Evolutionary conservation across 1,140 invertebrate genomes (phyloP).

Genomic region (Oncopeltus fasciatus): DNA sequence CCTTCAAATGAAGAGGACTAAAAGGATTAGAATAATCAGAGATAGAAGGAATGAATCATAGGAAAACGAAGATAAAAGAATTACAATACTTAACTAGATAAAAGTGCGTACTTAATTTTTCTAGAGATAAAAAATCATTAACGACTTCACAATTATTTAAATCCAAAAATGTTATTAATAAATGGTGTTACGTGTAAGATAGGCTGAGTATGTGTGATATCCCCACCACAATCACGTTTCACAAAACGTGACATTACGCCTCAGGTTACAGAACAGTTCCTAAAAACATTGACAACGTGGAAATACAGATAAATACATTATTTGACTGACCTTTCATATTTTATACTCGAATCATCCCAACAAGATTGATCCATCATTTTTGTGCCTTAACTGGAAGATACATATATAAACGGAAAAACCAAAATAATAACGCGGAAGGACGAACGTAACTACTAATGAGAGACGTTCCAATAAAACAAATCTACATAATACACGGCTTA

Average conservation of each 20-base stretch:
- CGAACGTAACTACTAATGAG: background rate
- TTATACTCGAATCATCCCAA: background rate
- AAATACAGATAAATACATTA: background rate
- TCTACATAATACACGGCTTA: no score
- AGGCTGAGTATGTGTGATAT: background rate
- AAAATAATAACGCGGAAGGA: background rate
- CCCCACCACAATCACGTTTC: constrained; percentile 8
- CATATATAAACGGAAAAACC: background rate
- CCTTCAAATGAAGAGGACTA: background rate
- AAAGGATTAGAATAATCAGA: no score
- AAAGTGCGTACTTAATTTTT: background rate
- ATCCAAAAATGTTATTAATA: background rate
- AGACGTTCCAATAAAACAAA: no score
- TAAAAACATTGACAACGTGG: background rate
- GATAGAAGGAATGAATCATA: no score
- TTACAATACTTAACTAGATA: background rate
- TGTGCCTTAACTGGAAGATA: background rate
- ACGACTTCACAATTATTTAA: no score
- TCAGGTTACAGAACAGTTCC: background rate
- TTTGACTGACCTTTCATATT: background rate
- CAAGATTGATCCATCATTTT: background rate
- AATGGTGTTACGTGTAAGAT: constrained; percentile 2
- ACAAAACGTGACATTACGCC: constrained; percentile 5
- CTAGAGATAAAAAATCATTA: no score
- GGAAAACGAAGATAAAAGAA: no score